phyloP scores from a whole-genome alignment of 2,888 invertebrate genomes.

The Platycheirus albimanus region DNA sequence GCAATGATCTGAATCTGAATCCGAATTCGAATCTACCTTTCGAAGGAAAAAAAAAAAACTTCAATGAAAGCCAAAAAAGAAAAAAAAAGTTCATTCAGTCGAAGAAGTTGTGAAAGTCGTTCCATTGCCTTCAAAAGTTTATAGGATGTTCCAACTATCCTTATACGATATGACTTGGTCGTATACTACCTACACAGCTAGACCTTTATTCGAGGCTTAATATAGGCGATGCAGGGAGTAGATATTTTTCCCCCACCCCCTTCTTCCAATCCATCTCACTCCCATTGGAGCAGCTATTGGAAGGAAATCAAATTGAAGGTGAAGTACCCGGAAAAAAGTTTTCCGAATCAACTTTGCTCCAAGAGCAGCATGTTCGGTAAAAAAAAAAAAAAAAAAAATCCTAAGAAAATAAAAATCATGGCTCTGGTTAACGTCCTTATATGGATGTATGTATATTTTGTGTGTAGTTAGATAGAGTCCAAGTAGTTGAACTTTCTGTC shows the following conservation, averaged over 20 bases:
- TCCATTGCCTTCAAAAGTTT: background rate
- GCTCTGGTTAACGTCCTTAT: constrained; percentile 16
- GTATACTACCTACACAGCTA: background rate
- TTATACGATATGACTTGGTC: background rate
- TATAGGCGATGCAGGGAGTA: constrained; percentile 1
- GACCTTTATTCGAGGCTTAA: constrained; percentile 32
- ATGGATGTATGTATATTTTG: background rate
- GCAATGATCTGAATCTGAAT: constrained; percentile 29
- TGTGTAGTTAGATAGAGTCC: constrained; percentile 5
- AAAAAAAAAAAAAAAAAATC: constrained; percentile 18
- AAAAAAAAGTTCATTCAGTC: constrained; percentile 46
- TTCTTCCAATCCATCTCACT: background rate
- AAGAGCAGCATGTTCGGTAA: constrained; percentile 43
- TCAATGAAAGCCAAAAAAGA: background rate
- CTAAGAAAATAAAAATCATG: constrained; percentile 40
- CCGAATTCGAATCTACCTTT: no score
- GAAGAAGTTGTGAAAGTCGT: constrained; percentile 52
- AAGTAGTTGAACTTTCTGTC: constrained; percentile 62
- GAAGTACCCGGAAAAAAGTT: constrained; percentile 69
- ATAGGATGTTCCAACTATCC: background rate
- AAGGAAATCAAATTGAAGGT: constrained; percentile 69
- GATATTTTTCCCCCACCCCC: background rate
- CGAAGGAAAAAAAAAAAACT: no score
- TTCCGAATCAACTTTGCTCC: constrained; percentile 62
- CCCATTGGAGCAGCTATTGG: background rate